Base-by-base conservation (phyloP, 2,797 vertebrate genomes). In the Intellagama lesueurii region DNA sequence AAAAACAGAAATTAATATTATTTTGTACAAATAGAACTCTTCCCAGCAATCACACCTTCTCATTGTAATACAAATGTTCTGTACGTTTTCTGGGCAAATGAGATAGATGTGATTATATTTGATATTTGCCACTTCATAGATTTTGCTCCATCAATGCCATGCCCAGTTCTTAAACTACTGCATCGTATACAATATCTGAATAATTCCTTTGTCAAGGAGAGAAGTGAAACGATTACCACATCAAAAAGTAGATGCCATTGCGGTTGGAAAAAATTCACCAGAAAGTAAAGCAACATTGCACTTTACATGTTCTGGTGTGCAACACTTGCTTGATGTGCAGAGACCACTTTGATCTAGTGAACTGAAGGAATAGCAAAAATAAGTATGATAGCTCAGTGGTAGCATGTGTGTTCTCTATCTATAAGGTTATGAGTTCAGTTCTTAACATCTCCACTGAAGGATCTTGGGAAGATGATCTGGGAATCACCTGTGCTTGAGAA, bases 211-310 rank as follows among this genome's bases (percentile, higher is more conserved):
- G 91, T 92, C 89, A 93, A 49, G 83, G 19, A 86, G 89, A 77
- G 32, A 92, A 92, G 87, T 26, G 47, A 91, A 89, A 76, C 81
- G 81, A 91, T 77, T 91, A 77, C 77, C 60, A 91, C 85, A 88
- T 52, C 79, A 94, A 92, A 92, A 81, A 92, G 56, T 35, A 47
- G 87, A 83, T 17, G 32, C 28, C 77, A 77, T 84, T 56, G 52
- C 52, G 4, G 52, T 56, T 56, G 52, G 52, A 56, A 40, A 56
- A 56, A 56, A 56, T 40, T 40, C 76, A 17, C 64, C 52, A 44
- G 60, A 85, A 64, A 83, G 93, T 81, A 94, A n/a, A 47, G 87
- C 83, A 94, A 70, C 94, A 86, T 90, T 66, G 76, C 68, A 88
- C 49, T 94, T 96, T 88, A 32, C 30, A 89, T 91, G 88, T 78